Evolutionary conservation across 2,888 invertebrate species (phyloP).

Genomic region (Cerastis rubricosa): DNA sequence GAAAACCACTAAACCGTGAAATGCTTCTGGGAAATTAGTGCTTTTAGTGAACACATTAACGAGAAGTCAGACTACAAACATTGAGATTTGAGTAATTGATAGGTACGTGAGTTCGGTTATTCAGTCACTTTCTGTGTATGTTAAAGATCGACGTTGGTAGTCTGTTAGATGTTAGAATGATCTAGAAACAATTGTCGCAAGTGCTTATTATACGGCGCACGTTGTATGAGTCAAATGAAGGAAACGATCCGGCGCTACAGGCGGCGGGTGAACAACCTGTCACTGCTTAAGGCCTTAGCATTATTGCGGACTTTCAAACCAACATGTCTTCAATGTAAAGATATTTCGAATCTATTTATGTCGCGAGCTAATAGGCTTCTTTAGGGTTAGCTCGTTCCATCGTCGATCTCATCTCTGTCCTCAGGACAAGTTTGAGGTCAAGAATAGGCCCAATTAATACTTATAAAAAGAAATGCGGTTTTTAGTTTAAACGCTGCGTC

Average conservation of each 20-base stretch:
- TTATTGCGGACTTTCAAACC: conserved; percentile 48
- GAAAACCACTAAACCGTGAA: conserved; percentile 4
- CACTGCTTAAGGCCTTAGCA: conserved; percentile 42
- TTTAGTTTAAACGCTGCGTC: background rate
- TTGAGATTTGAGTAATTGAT: background rate
- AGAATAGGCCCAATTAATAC: background rate
- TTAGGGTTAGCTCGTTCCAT: background rate
- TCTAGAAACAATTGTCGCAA: conserved; percentile 61
- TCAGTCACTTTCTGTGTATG: background rate
- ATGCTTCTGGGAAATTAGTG: conserved; percentile 5
- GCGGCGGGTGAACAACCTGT: conserved; percentile 57
- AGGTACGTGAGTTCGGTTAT: background rate
- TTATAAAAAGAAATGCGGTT: background rate
- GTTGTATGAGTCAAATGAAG: conserved; percentile 61
- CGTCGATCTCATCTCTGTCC: background rate
- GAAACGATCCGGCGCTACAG: conserved; percentile 59
- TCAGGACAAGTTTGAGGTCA: background rate
- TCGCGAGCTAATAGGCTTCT: background rate
- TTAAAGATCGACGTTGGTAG: background rate
- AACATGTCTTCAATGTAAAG: conserved; percentile 11
- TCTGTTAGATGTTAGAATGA: conserved; percentile 51
- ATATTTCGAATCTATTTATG: background rate
- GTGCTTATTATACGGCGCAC: conserved; percentile 63
- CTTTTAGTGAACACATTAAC: conserved; percentile 5
- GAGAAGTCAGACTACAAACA: background rate